Base-by-base conservation (phyloP, 1,140 invertebrate genomes). In the Pomacea maculata region DNA sequence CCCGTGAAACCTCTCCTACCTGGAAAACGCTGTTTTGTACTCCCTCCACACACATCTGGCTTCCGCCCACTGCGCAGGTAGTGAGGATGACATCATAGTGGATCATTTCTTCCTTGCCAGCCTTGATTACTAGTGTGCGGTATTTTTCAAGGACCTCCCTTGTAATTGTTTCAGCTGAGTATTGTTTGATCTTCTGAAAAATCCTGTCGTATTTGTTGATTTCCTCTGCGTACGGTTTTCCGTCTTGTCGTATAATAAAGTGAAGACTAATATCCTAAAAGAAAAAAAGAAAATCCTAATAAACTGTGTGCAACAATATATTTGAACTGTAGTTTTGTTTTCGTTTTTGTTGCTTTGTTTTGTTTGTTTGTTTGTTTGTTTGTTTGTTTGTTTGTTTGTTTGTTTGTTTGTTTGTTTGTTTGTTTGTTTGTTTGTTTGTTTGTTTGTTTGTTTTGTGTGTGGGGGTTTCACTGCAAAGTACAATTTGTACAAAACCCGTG, bases 21-120 rank as follows among this genome's bases (percentile, higher is more conserved):
- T 78, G 77, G 54, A 70, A 78, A 6, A 78, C 29, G 64, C 5
- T 67, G 7, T 83, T 73, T 17, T 80, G 74, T 10, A 61, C 29
- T 29, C 57, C 64, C 7, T 72, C 29, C 9, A 86, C 67, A 9
- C 84, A 34, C 68, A 76, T 84, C 21, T 76, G 68, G 63, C 82
- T 86, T 19, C 84, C 82, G 0, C 81, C 84, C 65, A 86, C 81
- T 34, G 83, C 78, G 15, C 84, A 84, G 55, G 87, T 88, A 65
- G 86, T 83, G 25, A 87, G 79, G 29, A 87, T 84, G 0, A 86
- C 84, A 25, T 87, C 85, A 79, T 85, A 78, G 52, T 81, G 73
- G 29, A 55, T 45, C 11, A 86, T 73, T 71, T 86, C 86, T 21
- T 82, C 79, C 29, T 71, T 78, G 21, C 76, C 78, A 34, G 86